Conservation (phyloP, 2,888 invertebrate genomes). For the Eupsilia transversa region DNA sequence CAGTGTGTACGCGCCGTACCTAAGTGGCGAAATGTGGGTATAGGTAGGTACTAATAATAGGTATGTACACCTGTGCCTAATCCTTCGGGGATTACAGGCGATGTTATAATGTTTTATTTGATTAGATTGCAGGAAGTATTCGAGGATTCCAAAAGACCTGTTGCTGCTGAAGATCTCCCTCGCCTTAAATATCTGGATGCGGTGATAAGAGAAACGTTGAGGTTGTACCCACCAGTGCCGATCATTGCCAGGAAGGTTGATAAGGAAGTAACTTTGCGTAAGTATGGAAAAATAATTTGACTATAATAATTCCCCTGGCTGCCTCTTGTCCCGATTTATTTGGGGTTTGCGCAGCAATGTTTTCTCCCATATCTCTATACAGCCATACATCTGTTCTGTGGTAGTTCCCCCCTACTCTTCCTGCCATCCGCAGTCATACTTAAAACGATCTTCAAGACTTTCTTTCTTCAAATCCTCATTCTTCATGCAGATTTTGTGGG, state of each 20-base stretch:
- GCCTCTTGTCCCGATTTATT: not conserved
- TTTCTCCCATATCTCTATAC: too few species aligned
- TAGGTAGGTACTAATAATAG: not conserved
- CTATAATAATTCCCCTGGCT: not conserved
- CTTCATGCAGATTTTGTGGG: too few species aligned
- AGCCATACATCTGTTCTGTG: too few species aligned
- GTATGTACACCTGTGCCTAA: not conserved
- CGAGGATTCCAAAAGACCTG: constrained; percentile 56
- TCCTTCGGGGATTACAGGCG: too few species aligned
- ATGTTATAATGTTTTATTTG: not conserved
- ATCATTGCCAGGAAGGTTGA: constrained; percentile 66
- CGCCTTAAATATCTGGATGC: constrained; percentile 69
- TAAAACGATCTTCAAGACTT: too few species aligned
- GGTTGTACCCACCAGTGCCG: constrained; percentile 72
- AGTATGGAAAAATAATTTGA: constrained; percentile 29
- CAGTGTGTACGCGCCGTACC: too few species aligned
- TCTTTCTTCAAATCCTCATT: too few species aligned
- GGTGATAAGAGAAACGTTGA: constrained; percentile 69
- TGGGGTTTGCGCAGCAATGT: not conserved
- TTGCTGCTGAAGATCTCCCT: constrained; percentile 63
- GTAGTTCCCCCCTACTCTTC: too few species aligned
- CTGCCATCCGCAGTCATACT: too few species aligned
- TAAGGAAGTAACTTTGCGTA: constrained; percentile 65
- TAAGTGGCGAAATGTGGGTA: not conserved
- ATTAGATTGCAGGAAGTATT: constrained; percentile 64